Base-by-base conservation (phyloP, 2,113 vertebrate genomes). In the Cololabis saira region DNA sequence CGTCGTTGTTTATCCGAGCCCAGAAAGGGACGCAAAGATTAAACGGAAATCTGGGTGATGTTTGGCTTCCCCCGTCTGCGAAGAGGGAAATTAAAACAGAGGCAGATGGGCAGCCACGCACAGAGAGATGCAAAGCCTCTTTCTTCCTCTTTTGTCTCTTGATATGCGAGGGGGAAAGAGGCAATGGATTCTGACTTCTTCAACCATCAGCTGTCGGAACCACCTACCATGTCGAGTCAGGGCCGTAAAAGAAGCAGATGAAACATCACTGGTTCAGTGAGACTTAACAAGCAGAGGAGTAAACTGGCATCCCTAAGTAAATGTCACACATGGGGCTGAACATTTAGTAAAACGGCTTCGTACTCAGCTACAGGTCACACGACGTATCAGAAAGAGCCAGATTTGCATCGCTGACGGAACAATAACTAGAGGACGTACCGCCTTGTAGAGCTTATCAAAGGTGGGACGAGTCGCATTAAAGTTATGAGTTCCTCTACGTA, bases 131-230 rank as follows among this genome's bases (percentile, higher is more conserved):
- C 18, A 44, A 19, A 3, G 55, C 14, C 12, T 9, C 66, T 43
- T 40, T 62, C 58, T n/a, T 57, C 15, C 8, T 52, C 21, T 52
- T 72, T 15, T 56, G 50, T 41, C 21, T 42, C 30, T 19, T 51
- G 53, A 64, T 51, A 1, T 12, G 62, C 24, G 42, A 41, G 37
- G 45, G 22, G 55, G 24, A 27, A 53, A 42, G 65, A 52, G 52
- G 50, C 78, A 52, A 84, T 67, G 49, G 64, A 40, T 78, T 61
- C 73, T 69, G 76, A 57, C 75, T 87, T 62, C 62, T 22, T 44
- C 65, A 69, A 45, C 48, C 58, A 51, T 24, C 27, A 9, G 43
- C 56, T 69, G 61, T 73, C 74, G 80, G 57, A 81, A 66, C 73
- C 76, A 76, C 73, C 73, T 3, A 48, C 70, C 37, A 14, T 69